A percentile compares a stretch with the other conserved stretches of the same genome.
phyloP scores from a whole-genome alignment of 2,113 vertebrate species.

The Pyxicephalus adspersus region DNA sequence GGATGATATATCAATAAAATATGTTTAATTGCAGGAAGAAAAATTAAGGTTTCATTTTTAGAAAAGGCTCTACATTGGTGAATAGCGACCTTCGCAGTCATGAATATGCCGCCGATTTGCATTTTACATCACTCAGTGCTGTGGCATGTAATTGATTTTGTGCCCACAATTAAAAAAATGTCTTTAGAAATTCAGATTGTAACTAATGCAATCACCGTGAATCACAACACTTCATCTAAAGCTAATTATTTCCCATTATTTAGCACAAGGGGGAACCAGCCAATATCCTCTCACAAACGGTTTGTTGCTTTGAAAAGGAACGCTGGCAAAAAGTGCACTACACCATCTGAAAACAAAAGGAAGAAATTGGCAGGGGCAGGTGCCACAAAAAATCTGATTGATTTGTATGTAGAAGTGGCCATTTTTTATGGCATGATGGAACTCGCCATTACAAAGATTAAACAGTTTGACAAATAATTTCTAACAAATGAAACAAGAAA shows the following conservation, averaged over 20 bases:
- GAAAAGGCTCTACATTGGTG: background rate
- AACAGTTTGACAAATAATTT: no score
- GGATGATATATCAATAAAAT: slow-evolving; percentile 48
- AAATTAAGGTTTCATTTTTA: slow-evolving; percentile 5
- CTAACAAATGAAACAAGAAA: no score
- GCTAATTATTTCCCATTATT: slow-evolving; percentile 72
- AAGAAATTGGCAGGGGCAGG: background rate
- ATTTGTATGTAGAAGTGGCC: no score
- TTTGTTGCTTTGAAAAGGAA: background rate
- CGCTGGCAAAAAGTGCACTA: background rate
- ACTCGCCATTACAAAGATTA: no score
- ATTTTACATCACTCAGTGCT: background rate
- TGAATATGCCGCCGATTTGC: slow-evolving; percentile 57
- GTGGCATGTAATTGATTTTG: slow-evolving; percentile 64
- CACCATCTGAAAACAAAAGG: background rate
- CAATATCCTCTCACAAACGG: slow-evolving; percentile 6
- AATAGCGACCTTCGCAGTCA: slow-evolving; percentile 58
- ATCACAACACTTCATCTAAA: slow-evolving; percentile 68
- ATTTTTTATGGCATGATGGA: no score
- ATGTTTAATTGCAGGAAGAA: slow-evolving; percentile 36
- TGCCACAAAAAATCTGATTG: no score
- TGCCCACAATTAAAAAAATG: slow-evolving; percentile 69
- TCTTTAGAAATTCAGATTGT: slow-evolving; percentile 68
- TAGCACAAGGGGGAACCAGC: slow-evolving; percentile 61
- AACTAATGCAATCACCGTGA: slow-evolving; percentile 66